phyloP scores from a whole-genome alignment of 2,113 vertebrate species.

The Bambusicola thoracicus region DNA sequence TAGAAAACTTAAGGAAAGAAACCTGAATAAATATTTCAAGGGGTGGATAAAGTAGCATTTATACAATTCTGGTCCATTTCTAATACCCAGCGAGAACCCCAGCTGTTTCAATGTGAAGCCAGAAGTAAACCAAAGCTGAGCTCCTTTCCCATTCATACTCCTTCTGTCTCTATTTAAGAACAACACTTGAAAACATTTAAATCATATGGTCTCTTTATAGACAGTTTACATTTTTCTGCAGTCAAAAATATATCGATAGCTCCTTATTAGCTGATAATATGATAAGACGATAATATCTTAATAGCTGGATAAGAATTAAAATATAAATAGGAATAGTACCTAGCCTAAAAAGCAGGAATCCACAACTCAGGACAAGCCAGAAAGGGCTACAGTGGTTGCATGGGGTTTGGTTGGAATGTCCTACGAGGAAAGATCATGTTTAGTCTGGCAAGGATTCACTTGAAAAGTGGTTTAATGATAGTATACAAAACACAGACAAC shows the following conservation, averaged over 20 bases:
- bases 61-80: slow-evolving; percentile 62
- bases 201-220: slow-evolving; percentile 19
- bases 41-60: slow-evolving; percentile 65
- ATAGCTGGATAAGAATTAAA: slow-evolving; percentile 9
- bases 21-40: slow-evolving; percentile 67
- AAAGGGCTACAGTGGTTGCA: slow-evolving; percentile 17
- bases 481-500: slow-evolving; percentile 70
- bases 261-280: slow-evolving; percentile 27
- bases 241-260: background rate
- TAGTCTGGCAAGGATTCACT: slow-evolving; percentile 70
- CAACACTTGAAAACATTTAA: slow-evolving; percentile 44
- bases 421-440: slow-evolving; percentile 39
- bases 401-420: slow-evolving; percentile 54
- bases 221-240: slow-evolving; percentile 26
- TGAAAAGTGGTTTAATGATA: slow-evolving; percentile 63
- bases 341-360: slow-evolving; percentile 19
- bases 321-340: slow-evolving; percentile 17
- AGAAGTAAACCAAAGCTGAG: slow-evolving; percentile 46
- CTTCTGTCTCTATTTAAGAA: slow-evolving; percentile 26
- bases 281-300: background rate
- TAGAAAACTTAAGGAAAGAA: slow-evolving; percentile 48
- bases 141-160: slow-evolving; percentile 26
- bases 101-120: slow-evolving; percentile 49
- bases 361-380: slow-evolving; percentile 23
- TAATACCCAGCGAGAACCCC: slow-evolving; percentile 52